phyloP scores from a whole-genome alignment of 2,888 invertebrate species.

The Synanthedon myopaeformis region DNA sequence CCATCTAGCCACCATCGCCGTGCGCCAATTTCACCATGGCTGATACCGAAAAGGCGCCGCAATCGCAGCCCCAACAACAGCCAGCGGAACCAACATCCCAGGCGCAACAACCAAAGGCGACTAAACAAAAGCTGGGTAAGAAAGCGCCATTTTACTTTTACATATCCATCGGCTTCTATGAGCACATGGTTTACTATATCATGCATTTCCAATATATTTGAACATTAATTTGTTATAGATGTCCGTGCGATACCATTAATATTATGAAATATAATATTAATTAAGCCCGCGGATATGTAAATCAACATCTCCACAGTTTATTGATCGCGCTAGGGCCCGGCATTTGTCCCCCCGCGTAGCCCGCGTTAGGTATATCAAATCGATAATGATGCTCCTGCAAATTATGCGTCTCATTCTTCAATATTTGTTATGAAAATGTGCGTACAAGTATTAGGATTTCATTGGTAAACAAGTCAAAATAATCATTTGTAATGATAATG shows the following conservation, averaged over 20 bases:
- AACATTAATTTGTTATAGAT: not conserved
- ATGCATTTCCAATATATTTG: not conserved
- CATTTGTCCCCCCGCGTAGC: slow-evolving; percentile 6
- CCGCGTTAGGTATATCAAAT: slow-evolving; percentile 26
- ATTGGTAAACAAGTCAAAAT: no score
- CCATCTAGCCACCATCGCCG: slow-evolving; percentile 78
- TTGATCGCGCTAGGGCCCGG: slow-evolving; percentile 45
- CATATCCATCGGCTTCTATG: slow-evolving; percentile 39
- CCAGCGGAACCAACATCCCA: slow-evolving; percentile 70
- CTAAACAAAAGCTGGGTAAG: slow-evolving; percentile 86
- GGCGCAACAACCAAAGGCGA: slow-evolving; percentile 73
- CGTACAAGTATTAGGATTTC: no score
- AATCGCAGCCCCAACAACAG: slow-evolving; percentile 73
- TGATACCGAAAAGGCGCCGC: slow-evolving; percentile 92
- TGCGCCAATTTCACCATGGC: slow-evolving; percentile 91
- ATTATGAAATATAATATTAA: not conserved
- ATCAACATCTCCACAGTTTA: slow-evolving; percentile 12
- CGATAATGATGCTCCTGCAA: slow-evolving; percentile 19
- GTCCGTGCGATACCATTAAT: not conserved
- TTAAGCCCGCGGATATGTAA: not conserved
- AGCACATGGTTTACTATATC: slow-evolving; percentile 46
- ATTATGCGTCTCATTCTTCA: no score
- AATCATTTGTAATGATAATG: no score
- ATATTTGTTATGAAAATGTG: no score
- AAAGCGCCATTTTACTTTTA: slow-evolving; percentile 68